Base-by-base conservation (phyloP, 2,888 invertebrate species). In the Meghimatium bilineatum region DNA sequence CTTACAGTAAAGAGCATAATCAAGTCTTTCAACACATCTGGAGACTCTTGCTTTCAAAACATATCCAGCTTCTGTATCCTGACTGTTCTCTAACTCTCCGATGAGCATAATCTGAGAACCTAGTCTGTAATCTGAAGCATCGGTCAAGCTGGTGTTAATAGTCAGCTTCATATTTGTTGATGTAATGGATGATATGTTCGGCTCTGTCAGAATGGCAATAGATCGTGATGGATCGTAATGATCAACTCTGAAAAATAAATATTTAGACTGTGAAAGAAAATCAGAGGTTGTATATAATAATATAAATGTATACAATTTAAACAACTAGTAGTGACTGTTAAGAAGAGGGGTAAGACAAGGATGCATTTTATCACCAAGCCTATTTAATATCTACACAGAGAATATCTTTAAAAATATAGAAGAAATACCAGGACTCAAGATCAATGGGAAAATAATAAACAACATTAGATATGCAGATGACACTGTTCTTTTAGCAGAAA, bases 1-100 rank as follows among this genome's bases (percentile, higher is more conserved):
- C 36, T 34, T 75, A 32, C 66, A 66, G 32, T 69, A 82, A 2
- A 76, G 56, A n/a, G 44, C 69, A 67, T 82, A 82, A 67, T 82
- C 82, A 26, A 82, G 52, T n/a, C 69, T 66, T n/a, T 76, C 82
- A 29, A 76, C 82, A 69, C 82, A 76, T 38, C 38, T 75, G 34
- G 82, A 63, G 8, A 82, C 69, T 52, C 82, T 29, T 32, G 82
- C 76, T n/a, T 75, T 82, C 26, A 82, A 49, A 67, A 67, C 34
- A 36, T 76, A 20, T 12, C 56, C 26, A 23, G 71, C 80, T 3
- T 1, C 29, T 6, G 8, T 26, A 3, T 32, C 8, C n/a, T 29
- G 20, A 5, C n/a, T 14, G 5, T 26, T 12, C 23, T 82, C 81
- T 49, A 82, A 32, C 66, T 82, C 81, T 10, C 81, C 81, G 17